Evolutionary conservation across 2,797 vertebrate species (phyloP).

Genomic region (Protonibea diacanthus): DNA sequence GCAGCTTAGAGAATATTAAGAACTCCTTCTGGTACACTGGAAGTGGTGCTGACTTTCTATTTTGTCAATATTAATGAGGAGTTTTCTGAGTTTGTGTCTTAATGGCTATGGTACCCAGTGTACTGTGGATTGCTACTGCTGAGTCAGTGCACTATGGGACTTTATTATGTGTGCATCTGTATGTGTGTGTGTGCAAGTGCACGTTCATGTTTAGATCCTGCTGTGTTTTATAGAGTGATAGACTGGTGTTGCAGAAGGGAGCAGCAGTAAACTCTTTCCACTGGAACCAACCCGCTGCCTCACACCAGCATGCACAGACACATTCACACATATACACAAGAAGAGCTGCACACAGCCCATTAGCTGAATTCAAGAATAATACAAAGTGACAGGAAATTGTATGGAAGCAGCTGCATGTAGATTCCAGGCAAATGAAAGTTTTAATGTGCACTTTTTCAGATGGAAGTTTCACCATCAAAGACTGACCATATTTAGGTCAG

Average conservation of each 20-base stretch:
- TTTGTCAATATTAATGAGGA: conserved; percentile 8
- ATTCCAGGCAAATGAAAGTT: conserved; percentile 50
- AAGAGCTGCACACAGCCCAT: conserved; percentile 25
- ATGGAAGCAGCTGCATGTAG: conserved; percentile 43
- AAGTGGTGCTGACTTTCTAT: conserved; percentile 1
- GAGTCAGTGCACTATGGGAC: conserved; percentile 45
- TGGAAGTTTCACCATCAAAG: conserved; percentile 27
- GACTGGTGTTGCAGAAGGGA: conserved; percentile 47
- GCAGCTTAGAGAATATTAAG: conserved; percentile 7
- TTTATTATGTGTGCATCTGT: conserved; percentile 65
- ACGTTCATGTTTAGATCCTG: conserved; percentile 53
- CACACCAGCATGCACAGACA: conserved; percentile 24
- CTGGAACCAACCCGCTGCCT: conserved; percentile 62
- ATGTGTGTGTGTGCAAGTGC: conserved; percentile 13
- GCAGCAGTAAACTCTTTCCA: conserved; percentile 71
- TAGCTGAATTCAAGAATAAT: conserved; percentile 48
- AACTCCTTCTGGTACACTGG: conserved; percentile 10
- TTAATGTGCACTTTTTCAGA: conserved; percentile 40
- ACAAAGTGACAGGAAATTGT: conserved; percentile 43
- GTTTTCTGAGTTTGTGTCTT: conserved; percentile 20
- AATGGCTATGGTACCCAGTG: neutral
- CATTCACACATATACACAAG: conserved; percentile 21
- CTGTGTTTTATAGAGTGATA: conserved; percentile 71
- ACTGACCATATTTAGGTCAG: conserved; percentile 42
- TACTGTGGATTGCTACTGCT: conserved; percentile 30